These are phyloP conservation scores for Parochlus steinenii DNA, from an alignment of 2,888 invertebrate species.

Conservation along the genomic window DNA sequence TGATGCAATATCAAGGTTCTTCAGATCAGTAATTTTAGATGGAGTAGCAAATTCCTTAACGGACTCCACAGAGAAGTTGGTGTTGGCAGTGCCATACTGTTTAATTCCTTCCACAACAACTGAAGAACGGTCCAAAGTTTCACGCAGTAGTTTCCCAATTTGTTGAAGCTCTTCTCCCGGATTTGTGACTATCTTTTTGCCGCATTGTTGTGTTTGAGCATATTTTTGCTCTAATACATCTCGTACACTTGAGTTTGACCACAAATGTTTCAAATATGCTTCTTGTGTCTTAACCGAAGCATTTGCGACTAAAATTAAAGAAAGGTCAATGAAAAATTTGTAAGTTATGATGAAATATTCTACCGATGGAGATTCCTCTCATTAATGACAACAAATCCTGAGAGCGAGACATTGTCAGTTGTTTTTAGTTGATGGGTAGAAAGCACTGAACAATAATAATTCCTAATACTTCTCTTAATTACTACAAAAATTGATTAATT, in stretches of 20 bases:
- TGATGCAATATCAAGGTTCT: constrained; percentile 27
- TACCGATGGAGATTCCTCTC: too few species aligned
- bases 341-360: too few species aligned
- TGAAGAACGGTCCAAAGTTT: constrained; percentile 42
- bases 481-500: too few species aligned
- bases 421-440: too few species aligned
- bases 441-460: too few species aligned
- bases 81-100: constrained; percentile 30
- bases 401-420: too few species aligned
- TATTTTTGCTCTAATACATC: constrained; percentile 25
- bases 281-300: constrained; percentile 50
- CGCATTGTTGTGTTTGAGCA: constrained; percentile 18
- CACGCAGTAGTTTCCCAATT: constrained; percentile 33
- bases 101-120: constrained; percentile 55
- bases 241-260: constrained; percentile 54
- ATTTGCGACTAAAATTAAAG: constrained; percentile 45
- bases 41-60: constrained; percentile 1
- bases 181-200: constrained; percentile 19
- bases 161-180: constrained; percentile 25
- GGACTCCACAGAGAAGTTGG: background rate
- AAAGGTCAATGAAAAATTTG: too few species aligned
- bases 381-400: too few species aligned
- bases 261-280: constrained; percentile 38
- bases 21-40: constrained; percentile 18
- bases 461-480: too few species aligned